Evolutionary conservation across 2,797 vertebrate species (phyloP).

Genomic region (Danio choprae): DNA sequence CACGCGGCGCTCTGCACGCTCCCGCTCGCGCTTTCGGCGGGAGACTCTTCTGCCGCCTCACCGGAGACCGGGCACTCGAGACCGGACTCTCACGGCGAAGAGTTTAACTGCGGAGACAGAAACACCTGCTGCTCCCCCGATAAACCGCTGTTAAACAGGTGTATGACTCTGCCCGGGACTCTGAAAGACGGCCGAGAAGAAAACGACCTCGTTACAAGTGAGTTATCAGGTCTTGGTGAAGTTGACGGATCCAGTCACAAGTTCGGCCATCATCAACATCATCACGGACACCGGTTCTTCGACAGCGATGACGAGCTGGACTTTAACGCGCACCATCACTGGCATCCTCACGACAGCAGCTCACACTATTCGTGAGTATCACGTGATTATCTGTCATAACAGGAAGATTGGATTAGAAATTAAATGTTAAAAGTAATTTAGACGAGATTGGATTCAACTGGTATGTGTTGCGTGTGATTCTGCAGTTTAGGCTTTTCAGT

Average conservation of each 20-base stretch:
- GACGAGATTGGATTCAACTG: not conserved
- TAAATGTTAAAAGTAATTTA: not conserved
- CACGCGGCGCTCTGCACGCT: slow-evolving; percentile 54
- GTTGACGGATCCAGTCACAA: slow-evolving; percentile 41
- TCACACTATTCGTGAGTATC: slow-evolving; percentile 59
- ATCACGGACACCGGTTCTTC: slow-evolving; percentile 27
- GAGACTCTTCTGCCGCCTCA: slow-evolving; percentile 5
- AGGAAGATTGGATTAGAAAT: not conserved
- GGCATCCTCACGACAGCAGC: slow-evolving; percentile 40
- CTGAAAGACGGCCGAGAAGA: slow-evolving; percentile 31
- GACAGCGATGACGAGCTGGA: slow-evolving; percentile 40
- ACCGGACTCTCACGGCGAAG: slow-evolving; percentile 20
- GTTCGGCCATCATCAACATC: slow-evolving; percentile 23
- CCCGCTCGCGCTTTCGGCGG: slow-evolving; percentile 42
- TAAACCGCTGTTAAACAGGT: slow-evolving; percentile 28
- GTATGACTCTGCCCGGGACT: slow-evolving; percentile 50
- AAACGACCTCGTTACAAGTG: slow-evolving; percentile 30
- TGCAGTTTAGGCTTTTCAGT: not conserved
- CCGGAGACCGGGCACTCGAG: slow-evolving; percentile 20
- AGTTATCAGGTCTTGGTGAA: slow-evolving; percentile 49
- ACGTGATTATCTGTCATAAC: not conserved
- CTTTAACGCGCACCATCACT: slow-evolving; percentile 34
- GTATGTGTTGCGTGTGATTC: not conserved
- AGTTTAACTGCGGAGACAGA: slow-evolving; percentile 4
- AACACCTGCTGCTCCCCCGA: slow-evolving; percentile 10